These are phyloP conservation scores for Mesorhabditis spiculigera DNA, from an alignment of 2,888 invertebrate genomes.

Conservation along the genomic window DNA sequence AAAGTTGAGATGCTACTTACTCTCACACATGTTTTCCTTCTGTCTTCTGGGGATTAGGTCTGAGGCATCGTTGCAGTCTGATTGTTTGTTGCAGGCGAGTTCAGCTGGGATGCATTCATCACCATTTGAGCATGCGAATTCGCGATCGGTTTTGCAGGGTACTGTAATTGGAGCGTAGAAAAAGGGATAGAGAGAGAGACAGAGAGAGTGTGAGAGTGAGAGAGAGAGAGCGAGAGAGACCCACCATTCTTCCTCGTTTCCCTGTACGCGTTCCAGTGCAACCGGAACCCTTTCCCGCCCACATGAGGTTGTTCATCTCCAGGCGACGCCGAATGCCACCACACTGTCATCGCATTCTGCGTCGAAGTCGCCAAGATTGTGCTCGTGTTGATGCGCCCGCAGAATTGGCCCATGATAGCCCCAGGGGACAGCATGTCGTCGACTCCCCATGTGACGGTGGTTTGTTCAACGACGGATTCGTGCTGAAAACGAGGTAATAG, in stretches of 20 bases:
- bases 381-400: constrained; percentile 19
- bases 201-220: too few species aligned
- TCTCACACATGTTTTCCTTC: constrained; percentile 34
- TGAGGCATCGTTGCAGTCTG: constrained; percentile 36
- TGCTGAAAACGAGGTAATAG: constrained; percentile 24
- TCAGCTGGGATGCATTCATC: constrained; percentile 39
- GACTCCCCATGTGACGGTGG: constrained; percentile 10
- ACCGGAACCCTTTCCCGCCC: constrained; percentile 33
- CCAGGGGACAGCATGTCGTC: constrained; percentile 38
- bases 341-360: constrained; percentile 39
- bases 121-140: constrained; percentile 35
- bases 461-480: constrained; percentile 31
- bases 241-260: constrained; percentile 23
- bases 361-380: constrained; percentile 10
- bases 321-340: constrained; percentile 38
- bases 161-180: constrained; percentile 11
- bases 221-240: not conserved
- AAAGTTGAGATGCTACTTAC: constrained; percentile 10
- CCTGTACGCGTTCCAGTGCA: constrained; percentile 33
- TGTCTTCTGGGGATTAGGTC: constrained; percentile 30
- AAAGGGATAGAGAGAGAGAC: too few species aligned
- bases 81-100: constrained; percentile 34
- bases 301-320: constrained; percentile 13
- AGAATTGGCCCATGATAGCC: constrained; percentile 41
- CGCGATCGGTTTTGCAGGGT: constrained; percentile 17